These are phyloP conservation scores for Corythornis leucogaster DNA, from an alignment of 2,797 vertebrate genomes.

Conservation along the genomic window DNA sequence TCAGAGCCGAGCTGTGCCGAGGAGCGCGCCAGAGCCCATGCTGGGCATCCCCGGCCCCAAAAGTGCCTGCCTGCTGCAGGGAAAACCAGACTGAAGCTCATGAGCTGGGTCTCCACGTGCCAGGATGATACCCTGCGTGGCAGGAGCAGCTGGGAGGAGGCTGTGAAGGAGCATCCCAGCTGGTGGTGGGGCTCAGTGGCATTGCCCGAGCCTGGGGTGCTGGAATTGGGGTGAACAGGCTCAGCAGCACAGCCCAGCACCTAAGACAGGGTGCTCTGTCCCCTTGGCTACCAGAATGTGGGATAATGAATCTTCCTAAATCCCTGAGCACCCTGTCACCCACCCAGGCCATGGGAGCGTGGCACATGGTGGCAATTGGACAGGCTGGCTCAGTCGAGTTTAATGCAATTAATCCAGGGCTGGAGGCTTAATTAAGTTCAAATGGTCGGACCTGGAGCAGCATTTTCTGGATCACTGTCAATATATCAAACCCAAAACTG, in stretches of 20 bases:
- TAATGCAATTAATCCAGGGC: constrained; percentile 40
- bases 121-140: background rate
- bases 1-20: background rate
- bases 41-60: background rate
- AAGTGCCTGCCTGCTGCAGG: background rate
- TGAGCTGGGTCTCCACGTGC: accelerated
- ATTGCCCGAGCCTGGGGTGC: background rate
- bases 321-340: accelerated
- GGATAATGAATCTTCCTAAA: background rate
- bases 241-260: background rate
- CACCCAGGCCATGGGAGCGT: accelerated
- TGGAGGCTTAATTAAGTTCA: constrained; percentile 54
- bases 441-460: background rate
- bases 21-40: accelerated
- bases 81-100: accelerated
- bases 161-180: background rate
- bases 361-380: accelerated
- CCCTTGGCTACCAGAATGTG: background rate
- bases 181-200: accelerated
- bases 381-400: constrained; percentile 12
- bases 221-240: accelerated
- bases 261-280: background rate
- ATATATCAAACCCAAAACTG: background rate
- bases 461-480: constrained; percentile 21
- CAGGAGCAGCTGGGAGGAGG: background rate